Conservation (phyloP, 2,888 invertebrate species). For the Orthosia incerta region DNA sequence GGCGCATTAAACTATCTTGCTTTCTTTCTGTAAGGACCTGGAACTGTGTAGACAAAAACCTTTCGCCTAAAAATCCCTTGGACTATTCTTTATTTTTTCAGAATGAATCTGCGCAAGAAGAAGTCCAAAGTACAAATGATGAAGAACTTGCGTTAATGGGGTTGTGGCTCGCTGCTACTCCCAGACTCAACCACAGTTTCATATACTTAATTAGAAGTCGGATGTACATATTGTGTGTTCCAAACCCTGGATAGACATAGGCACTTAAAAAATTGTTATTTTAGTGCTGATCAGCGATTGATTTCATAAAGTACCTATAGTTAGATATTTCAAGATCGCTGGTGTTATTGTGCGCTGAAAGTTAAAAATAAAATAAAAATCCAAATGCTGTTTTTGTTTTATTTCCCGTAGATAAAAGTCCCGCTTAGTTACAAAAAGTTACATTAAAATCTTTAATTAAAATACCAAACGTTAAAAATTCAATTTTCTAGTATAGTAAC, state of each 20-base stretch:
- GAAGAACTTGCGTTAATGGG: slow-evolving; percentile 27
- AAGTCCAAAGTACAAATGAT: slow-evolving; percentile 42
- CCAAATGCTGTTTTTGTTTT: slow-evolving; percentile 13
- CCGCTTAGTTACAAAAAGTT: slow-evolving; percentile 17
- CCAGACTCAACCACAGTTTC: background rate
- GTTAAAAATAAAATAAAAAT: slow-evolving; percentile 3
- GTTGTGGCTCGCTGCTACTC: no score
- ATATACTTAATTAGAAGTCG: background rate
- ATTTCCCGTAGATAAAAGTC: slow-evolving; percentile 17
- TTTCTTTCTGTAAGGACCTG: background rate
- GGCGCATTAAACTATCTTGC: no score
- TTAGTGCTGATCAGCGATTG: background rate
- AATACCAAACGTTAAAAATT: slow-evolving; percentile 9
- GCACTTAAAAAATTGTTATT: background rate
- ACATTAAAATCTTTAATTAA: background rate
- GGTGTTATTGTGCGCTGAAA: background rate
- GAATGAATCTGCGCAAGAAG: slow-evolving; percentile 44
- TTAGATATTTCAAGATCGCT: no score
- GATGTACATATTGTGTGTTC: background rate
- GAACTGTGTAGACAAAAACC: background rate
- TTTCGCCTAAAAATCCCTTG: background rate
- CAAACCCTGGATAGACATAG: no score
- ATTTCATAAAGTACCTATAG: no score
- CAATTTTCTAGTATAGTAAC: slow-evolving; percentile 33
- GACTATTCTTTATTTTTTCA: slow-evolving; percentile 49